Evolutionary conservation across 2,797 vertebrate genomes (phyloP).

Genomic region (Hylomyscus alleni): DNA sequence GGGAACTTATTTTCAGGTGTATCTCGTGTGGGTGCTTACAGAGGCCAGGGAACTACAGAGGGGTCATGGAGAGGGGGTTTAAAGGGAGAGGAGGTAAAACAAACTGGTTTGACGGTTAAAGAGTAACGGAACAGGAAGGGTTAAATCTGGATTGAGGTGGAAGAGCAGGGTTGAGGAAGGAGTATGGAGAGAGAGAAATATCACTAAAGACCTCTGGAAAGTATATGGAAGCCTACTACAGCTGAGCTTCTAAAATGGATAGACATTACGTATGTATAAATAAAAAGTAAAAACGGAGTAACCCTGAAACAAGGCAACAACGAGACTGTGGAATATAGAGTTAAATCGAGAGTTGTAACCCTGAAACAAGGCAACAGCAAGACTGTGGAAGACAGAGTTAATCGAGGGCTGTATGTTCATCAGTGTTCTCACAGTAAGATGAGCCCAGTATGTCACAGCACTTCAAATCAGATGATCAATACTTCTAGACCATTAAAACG

Average conservation of each 20-base stretch:
- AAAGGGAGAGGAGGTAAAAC: not conserved
- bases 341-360: conserved; percentile 11
- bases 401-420: not conserved
- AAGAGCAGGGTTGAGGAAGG: not conserved
- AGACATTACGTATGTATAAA: not conserved
- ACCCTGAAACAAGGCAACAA: not conserved
- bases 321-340: too few species aligned
- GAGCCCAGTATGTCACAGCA: not conserved
- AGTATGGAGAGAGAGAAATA: not conserved
- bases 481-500: conserved; percentile 36
- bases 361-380: not conserved
- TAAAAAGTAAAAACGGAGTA: too few species aligned
- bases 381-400: conserved; percentile 39
- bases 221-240: not conserved
- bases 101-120: not conserved
- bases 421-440: conserved; percentile 53
- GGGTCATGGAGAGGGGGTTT: not conserved
- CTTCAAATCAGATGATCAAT: conserved; percentile 18
- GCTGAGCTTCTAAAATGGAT: not conserved
- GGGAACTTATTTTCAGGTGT: not conserved
- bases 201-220: not conserved
- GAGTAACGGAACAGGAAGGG: not conserved
- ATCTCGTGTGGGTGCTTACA: not conserved
- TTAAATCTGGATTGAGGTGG: not conserved
- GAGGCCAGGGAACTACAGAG: not conserved